These are phyloP conservation scores for Diaperis boleti DNA, from an alignment of 2,888 invertebrate species.

Conservation along the genomic window DNA sequence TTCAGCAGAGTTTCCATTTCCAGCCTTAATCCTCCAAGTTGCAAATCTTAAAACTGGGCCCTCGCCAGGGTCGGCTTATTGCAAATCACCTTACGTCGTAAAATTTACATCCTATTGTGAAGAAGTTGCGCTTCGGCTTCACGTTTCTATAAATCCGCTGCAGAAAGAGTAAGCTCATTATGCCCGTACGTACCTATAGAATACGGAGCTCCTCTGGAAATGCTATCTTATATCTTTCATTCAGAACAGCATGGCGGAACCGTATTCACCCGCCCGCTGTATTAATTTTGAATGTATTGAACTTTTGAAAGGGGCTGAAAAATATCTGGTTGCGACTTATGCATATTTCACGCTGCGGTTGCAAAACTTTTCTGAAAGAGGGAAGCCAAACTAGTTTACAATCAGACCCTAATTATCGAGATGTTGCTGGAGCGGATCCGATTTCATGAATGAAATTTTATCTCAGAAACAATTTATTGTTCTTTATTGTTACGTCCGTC, in stretches of 20 bases:
- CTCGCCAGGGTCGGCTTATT: constrained; percentile 24
- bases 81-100: constrained; percentile 13
- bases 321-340: constrained; percentile 29
- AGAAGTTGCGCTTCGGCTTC: constrained; percentile 9
- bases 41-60: not conserved
- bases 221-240: constrained; percentile 37
- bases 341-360: constrained; percentile 26
- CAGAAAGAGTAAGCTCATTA: constrained; percentile 41
- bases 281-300: constrained; percentile 42
- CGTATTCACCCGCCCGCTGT: constrained; percentile 34
- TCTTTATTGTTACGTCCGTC: not conserved
- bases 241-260: constrained; percentile 16
- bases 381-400: constrained; percentile 1
- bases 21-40: not conserved
- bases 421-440: constrained; percentile 1
- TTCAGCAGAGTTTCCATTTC: not conserved
- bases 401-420: constrained; percentile 25
- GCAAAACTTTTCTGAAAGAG: constrained; percentile 5
- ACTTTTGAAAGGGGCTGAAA: constrained; percentile 26
- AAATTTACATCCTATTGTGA: constrained; percentile 39
- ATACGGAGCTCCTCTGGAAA: constrained; percentile 14
- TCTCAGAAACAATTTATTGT: constrained; percentile 9
- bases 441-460: constrained; percentile 11
- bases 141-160: constrained; percentile 26
- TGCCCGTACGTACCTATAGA: constrained; percentile 24